Evolutionary conservation across 2,113 vertebrate genomes (phyloP).

Genomic region (Amia ocellicauda): DNA sequence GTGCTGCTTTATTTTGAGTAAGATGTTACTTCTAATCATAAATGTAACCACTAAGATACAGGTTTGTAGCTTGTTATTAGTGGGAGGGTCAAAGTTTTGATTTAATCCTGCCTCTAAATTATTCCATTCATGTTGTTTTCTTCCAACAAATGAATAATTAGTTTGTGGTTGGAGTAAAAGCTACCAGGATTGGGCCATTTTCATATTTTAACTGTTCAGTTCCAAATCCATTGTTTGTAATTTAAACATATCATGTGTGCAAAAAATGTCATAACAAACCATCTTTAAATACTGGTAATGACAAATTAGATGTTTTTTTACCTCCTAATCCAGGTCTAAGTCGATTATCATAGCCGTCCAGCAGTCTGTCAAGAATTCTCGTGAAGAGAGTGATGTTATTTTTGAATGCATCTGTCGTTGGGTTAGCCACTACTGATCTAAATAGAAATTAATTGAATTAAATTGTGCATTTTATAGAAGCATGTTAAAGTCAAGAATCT

Average conservation of each 20-base stretch:
- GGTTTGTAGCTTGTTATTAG: too few relatives aligned
- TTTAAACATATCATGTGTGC: background rate
- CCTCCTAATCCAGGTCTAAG: slow-evolving; percentile 96
- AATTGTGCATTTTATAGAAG: slow-evolving; percentile 7
- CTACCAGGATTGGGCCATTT: too few relatives aligned
- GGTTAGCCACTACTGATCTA: slow-evolving; percentile 84
- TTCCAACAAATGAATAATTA: background rate
- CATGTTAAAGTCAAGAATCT: background rate
- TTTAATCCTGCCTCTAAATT: too few relatives aligned
- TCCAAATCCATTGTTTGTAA: too few relatives aligned
- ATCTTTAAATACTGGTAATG: background rate
- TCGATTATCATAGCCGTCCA: slow-evolving; percentile 98
- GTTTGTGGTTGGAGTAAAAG: too few relatives aligned
- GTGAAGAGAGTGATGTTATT: slow-evolving; percentile 98
- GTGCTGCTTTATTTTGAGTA: too few relatives aligned
- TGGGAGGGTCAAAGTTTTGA: too few relatives aligned
- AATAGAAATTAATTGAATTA: slow-evolving; percentile 54
- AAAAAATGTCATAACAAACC: background rate
- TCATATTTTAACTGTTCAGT: too few relatives aligned
- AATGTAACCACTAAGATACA: too few relatives aligned
- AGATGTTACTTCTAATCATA: too few relatives aligned
- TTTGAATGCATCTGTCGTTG: slow-evolving; percentile 86
- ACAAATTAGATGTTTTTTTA: slow-evolving; percentile 55
- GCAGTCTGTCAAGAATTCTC: slow-evolving; percentile 94
- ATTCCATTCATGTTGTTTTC: background rate